Evolutionary conservation across 2,113 vertebrate genomes (phyloP).

Genomic region (Pelmatolapia mariae): DNA sequence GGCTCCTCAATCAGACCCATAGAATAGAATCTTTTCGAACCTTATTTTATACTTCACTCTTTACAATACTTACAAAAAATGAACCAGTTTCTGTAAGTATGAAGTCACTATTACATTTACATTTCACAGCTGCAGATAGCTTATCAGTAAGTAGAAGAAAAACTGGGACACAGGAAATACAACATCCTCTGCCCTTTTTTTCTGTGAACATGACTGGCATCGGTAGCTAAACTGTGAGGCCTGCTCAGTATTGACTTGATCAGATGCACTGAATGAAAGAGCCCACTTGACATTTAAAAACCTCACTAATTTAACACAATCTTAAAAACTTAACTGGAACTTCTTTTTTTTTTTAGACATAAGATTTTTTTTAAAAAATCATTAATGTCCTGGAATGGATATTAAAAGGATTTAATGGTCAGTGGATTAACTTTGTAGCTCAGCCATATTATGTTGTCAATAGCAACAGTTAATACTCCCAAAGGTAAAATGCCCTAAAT

Average conservation of each 20-base stretch:
- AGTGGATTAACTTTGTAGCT: background rate
- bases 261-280: conserved; percentile 30
- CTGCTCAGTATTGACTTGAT: conserved; percentile 32
- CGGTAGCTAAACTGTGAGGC: conserved; percentile 6
- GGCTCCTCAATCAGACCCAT: background rate
- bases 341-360: background rate
- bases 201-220: background rate
- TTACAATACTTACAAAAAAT: background rate
- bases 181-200: conserved; percentile 7
- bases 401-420: background rate
- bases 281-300: conserved; percentile 20
- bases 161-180: background rate
- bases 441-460: background rate
- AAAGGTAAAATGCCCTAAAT: background rate
- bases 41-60: background rate
- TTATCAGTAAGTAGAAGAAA: background rate
- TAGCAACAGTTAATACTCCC: background rate
- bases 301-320: conserved; percentile 13
- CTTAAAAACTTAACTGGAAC: background rate
- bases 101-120: background rate
- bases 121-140: background rate
- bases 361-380: background rate
- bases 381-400: background rate
- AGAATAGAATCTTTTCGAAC: background rate
- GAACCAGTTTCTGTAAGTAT: background rate